Percentiles rank a stretch among this genome's conserved stretches.
Evolutionary conservation across 2,797 vertebrate species (phyloP).

Genomic region (Lagorchestes hirsutus): DNA sequence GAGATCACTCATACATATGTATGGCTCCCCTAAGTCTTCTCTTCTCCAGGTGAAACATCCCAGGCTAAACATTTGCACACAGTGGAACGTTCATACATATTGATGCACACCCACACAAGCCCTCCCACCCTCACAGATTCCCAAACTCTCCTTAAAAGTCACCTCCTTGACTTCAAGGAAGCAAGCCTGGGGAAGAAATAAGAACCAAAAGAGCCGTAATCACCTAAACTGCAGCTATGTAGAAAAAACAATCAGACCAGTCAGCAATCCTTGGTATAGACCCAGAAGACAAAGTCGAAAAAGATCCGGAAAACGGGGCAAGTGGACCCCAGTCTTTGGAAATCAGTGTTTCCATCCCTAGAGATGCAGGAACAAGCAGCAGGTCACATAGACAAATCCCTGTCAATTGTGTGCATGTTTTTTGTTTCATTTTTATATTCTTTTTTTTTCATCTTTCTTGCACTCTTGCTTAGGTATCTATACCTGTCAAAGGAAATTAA

Average conservation of each 20-base stretch:
- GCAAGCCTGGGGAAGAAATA: background rate
- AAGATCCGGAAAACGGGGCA: background rate
- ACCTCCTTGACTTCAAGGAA: background rate
- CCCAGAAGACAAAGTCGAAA: background rate
- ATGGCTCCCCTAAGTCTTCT: background rate
- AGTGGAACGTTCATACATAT: background rate
- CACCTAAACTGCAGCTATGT: background rate
- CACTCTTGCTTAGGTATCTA: background rate
- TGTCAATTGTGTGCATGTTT: background rate
- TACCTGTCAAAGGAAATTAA: background rate
- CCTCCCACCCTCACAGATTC: background rate
- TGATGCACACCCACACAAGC: background rate
- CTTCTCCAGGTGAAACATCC: background rate
- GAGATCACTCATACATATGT: background rate
- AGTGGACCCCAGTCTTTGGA: background rate
- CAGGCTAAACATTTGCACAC: slow-evolving; percentile 8
- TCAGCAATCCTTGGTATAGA: background rate
- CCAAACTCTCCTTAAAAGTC: background rate
- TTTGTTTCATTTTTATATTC: background rate
- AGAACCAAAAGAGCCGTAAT: background rate
- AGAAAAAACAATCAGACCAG: background rate
- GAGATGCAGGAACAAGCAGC: background rate
- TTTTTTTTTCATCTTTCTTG: background rate
- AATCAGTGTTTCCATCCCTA: background rate
- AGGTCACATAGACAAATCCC: background rate